Base-by-base conservation (phyloP, 2,113 vertebrate species). In the Sialia sialis region DNA sequence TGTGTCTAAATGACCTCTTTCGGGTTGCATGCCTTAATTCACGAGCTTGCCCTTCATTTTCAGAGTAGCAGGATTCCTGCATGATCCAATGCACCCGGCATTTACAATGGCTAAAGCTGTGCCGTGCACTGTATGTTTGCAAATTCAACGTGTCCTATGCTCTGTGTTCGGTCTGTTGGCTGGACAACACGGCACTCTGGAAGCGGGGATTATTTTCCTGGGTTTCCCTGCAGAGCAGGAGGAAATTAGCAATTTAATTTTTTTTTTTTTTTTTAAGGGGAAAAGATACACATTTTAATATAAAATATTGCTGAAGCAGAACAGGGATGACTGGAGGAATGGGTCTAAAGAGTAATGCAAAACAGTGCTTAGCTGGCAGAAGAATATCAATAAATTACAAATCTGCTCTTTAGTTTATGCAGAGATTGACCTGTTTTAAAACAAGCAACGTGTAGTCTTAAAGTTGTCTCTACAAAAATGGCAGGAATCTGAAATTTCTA, bases 1-100 rank as follows among this genome's bases (percentile, higher is more conserved):
- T 16, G 75, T 83, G 68, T 62, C 60, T 92, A 77, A 94, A 83
- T 89, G 76, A 74, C 84, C 73, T 86, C 58, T 56, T 94, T 90
- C 17, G 18, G 78, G 84, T 87, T 96, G 97, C 97, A 97, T 97
- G 96, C 86, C 69, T 90, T 70, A 67, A 84, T 92, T 91, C 87
- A 95, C 75, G 67, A 10, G 90, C 46, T 95, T 94, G 83, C 92
- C 92, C 93, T 96, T 93, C 58, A 32, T 81, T 89, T 94, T 90
- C 39, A 34, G 8, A 82, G 38, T 43, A 51, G 77, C 83, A 89
- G 94, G 84, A 80, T 86, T 58, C 79, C 77, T 94, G 97, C 96
- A 97, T 96, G 94, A 89, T 72, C 54, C 68, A 59, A 72, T 34
- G 78, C 74, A 73, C 87, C 60, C 72, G 77, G 67, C 77, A 80